These are phyloP conservation scores for Anseranas semipalmata DNA, from an alignment of 2,113 vertebrate species.

Conservation along the genomic window DNA sequence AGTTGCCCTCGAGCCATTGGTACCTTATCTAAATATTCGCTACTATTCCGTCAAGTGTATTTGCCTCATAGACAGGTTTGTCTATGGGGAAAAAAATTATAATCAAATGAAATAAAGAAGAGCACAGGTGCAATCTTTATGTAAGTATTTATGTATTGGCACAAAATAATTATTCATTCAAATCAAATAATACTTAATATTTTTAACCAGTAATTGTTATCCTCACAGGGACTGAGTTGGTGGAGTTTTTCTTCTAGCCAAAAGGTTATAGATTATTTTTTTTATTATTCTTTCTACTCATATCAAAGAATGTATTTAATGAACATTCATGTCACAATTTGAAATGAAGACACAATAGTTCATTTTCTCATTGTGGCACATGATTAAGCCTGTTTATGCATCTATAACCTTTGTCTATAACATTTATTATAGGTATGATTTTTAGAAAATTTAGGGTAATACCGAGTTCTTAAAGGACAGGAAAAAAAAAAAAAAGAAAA, in stretches of 20 bases:
- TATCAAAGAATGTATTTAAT: not conserved
- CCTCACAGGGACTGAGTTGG: not conserved
- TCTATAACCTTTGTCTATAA: not conserved
- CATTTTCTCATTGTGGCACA: not conserved
- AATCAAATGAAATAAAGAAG: conserved; percentile 26
- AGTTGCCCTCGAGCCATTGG: conserved; percentile 14
- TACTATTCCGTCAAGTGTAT: conserved; percentile 18
- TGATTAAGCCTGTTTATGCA: not conserved
- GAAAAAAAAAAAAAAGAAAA: no score
- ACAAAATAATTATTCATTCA: conserved; percentile 25
- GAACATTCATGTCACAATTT: not conserved
- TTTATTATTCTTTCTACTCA: not conserved
- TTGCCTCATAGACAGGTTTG: not conserved
- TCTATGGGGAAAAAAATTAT: not conserved
- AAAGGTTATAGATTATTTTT: not conserved
- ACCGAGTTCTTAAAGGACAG: not conserved
- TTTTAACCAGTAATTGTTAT: not conserved
- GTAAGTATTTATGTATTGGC: not conserved
- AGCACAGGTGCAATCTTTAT: not conserved
- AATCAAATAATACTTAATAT: not conserved
- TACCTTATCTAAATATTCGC: conserved; percentile 34
- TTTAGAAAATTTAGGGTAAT: not conserved
- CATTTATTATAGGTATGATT: not conserved
- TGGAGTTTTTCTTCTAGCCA: not conserved
- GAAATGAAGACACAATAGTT: not conserved